Percentiles rank a stretch among this genome's conserved stretches.
These are phyloP conservation scores for Cotesia glomerata DNA, from an alignment of 1,140 invertebrate species.

Conservation along the genomic window DNA sequence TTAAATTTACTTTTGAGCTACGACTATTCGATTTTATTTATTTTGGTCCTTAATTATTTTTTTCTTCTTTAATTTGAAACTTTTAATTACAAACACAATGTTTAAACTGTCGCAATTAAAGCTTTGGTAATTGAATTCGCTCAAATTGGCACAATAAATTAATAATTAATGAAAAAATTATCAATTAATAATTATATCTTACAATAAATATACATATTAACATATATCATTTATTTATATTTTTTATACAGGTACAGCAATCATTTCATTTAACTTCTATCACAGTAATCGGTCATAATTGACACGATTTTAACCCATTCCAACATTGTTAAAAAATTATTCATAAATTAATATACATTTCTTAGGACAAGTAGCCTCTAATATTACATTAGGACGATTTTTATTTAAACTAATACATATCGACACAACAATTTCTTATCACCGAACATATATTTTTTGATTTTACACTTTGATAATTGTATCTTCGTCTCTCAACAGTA, in stretches of 20 bases:
- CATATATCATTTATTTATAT: not conserved
- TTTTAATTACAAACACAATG: not conserved
- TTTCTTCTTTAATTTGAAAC: not conserved
- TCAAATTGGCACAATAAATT: constrained; percentile 14
- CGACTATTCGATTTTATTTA: not conserved
- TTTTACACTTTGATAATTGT: not conserved
- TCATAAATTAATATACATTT: not conserved
- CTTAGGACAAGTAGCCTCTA: too few species aligned
- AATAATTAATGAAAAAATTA: not conserved
- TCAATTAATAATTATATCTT: not conserved
- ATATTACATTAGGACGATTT: too few species aligned
- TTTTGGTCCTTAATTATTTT: not conserved
- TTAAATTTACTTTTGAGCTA: not conserved
- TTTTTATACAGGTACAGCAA: constrained; percentile 18
- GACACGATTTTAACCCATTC: not conserved
- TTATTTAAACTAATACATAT: too few species aligned
- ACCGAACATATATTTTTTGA: too few species aligned
- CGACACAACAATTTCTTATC: too few species aligned
- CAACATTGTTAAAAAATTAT: not conserved
- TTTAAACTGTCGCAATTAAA: not conserved
- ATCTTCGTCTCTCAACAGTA: not conserved
- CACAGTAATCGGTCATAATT: constrained; percentile 1
- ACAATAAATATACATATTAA: not conserved
- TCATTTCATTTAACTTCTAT: constrained; percentile 6
- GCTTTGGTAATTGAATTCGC: constrained; percentile 1